Percentiles rank a stretch among this genome's conserved stretches.
Conservation (phyloP, 2,113 vertebrate genomes). For the Calidris pugnax region DNA sequence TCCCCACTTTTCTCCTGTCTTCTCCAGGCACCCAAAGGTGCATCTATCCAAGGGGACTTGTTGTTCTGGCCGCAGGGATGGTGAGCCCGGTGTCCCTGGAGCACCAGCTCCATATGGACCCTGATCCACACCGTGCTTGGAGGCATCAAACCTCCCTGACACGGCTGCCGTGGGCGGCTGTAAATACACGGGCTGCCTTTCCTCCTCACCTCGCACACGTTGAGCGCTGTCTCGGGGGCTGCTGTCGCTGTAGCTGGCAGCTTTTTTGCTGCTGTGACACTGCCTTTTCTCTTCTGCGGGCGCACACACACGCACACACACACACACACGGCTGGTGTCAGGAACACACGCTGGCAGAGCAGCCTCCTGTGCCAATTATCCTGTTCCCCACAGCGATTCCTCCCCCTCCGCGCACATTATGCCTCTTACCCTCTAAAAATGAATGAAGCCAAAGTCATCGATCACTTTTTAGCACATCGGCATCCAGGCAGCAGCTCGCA, state of each 20-base stretch:
- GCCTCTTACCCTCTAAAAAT: background rate
- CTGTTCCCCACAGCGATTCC: background rate
- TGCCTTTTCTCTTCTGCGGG: background rate
- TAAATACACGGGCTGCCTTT: background rate
- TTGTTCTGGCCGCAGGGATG: background rate
- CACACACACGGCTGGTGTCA: background rate
- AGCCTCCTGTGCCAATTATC: background rate
- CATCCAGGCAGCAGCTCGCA: background rate
- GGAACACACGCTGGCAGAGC: background rate
- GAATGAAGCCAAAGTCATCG: background rate
- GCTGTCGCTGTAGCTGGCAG: background rate
- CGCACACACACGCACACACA: background rate
- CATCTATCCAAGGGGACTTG: fast-evolving
- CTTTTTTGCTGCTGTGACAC: background rate
- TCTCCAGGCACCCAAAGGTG: background rate
- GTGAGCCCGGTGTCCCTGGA: fast-evolving
- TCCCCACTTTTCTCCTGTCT: background rate
- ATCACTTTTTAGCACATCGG: background rate
- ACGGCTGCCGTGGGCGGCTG: background rate
- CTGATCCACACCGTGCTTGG: fast-evolving
- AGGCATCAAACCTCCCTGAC: background rate
- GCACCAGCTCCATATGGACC: fast-evolving
- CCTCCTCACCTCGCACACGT: background rate
- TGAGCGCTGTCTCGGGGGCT: background rate
- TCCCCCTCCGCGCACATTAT: background rate